These are phyloP conservation scores for Hirtodrosophila cameraria DNA, from an alignment of 2,888 invertebrate species.

Conservation along the genomic window DNA sequence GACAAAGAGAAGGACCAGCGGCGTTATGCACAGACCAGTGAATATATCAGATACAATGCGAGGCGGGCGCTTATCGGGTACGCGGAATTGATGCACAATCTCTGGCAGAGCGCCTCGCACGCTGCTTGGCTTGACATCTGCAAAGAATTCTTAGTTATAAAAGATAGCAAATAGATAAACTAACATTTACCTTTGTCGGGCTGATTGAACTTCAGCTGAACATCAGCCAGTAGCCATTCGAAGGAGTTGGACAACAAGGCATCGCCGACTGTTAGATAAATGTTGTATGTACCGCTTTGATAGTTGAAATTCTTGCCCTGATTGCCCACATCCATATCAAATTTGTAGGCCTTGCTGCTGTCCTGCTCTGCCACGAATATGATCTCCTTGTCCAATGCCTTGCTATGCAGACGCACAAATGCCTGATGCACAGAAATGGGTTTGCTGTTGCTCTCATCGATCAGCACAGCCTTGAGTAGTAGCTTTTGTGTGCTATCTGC, in stretches of 20 bases:
- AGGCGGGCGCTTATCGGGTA: conserved; percentile 95
- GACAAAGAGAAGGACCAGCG: conserved; percentile 91
- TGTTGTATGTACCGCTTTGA: conserved; percentile 90
- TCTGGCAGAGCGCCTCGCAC: conserved; percentile 86
- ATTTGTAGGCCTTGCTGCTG: conserved; percentile 90
- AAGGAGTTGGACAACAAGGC: conserved; percentile 94
- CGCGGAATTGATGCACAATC: conserved; percentile 93
- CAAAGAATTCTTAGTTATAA: conserved; percentile 5
- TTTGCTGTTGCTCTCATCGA: conserved; percentile 88
- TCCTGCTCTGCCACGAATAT: conserved; percentile 97
- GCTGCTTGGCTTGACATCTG: conserved; percentile 63
- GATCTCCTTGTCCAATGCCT: conserved; percentile 90
- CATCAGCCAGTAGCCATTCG: conserved; percentile 92
- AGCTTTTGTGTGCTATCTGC: conserved; percentile 96
- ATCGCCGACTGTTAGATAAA: conserved; percentile 96
- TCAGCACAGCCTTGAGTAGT: conserved; percentile 91
- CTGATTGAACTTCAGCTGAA: conserved; percentile 89
- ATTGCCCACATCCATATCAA: conserved; percentile 94
- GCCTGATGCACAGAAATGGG: conserved; percentile 92
- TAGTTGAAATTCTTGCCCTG: conserved; percentile 91
- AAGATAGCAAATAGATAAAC: background rate
- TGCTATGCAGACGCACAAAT: conserved; percentile 91
- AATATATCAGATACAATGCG: conserved; percentile 95
- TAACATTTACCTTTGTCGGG: conserved; percentile 81
- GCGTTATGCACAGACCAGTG: conserved; percentile 92